Conservation (phyloP, 2,113 vertebrate genomes). For the Sisor rabdophorus region DNA sequence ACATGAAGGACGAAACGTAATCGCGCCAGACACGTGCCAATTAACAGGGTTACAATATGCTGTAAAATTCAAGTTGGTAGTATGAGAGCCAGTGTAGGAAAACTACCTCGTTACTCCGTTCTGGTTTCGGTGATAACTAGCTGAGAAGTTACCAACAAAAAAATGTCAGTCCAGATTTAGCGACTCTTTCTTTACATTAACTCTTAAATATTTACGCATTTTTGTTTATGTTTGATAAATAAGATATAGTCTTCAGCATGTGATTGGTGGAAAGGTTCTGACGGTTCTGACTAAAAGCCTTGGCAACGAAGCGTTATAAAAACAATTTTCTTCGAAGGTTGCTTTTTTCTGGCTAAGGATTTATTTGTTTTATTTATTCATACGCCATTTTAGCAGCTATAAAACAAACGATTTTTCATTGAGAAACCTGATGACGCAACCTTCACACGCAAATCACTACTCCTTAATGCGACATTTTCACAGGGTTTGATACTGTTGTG, state of each 20-base stretch:
- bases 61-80: background rate
- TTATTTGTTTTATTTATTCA: too few relatives aligned
- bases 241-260: too few relatives aligned
- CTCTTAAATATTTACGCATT: too few relatives aligned
- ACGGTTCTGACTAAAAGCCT: too few relatives aligned
- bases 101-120: background rate
- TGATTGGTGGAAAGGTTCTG: too few relatives aligned
- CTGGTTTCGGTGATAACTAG: too few relatives aligned
- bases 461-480: background rate
- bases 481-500: background rate
- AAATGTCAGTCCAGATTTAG: background rate
- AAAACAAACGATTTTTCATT: too few relatives aligned
- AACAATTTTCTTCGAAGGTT: too few relatives aligned
- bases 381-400: too few relatives aligned
- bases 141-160: background rate
- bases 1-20: background rate
- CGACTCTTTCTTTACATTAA: background rate
- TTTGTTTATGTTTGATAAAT: too few relatives aligned
- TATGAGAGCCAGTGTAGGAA: background rate
- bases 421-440: background rate
- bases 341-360: too few relatives aligned
- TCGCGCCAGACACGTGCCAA: background rate
- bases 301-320: too few relatives aligned
- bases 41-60: background rate
- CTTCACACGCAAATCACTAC: background rate